A percentile compares a stretch with the other conserved stretches of the same genome.
Conservation (phyloP, 2,888 invertebrate genomes). For the Quadriops clusia region DNA sequence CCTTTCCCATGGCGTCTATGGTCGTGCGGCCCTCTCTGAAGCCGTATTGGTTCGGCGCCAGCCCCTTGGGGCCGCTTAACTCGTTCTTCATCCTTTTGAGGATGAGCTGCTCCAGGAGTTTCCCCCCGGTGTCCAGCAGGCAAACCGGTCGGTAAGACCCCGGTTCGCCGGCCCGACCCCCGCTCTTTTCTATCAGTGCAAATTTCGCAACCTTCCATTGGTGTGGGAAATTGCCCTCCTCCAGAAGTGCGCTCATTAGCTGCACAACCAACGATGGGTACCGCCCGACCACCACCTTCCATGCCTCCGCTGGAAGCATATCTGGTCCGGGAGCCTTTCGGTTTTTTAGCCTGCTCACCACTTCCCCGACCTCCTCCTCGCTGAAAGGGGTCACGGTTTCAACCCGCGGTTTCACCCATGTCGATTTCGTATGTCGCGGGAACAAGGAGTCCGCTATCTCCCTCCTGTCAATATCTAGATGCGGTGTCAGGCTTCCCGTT, state of each 20-base stretch:
- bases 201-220: slow-evolving; percentile 5
- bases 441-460: slow-evolving; percentile 1
- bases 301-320: slow-evolving; percentile 5
- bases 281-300: neutral
- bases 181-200: neutral
- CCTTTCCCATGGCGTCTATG: too few species aligned
- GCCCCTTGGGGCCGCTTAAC: slow-evolving; percentile 4
- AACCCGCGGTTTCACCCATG: neutral
- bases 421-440: neutral
- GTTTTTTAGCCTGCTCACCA: slow-evolving; percentile 1
- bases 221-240: slow-evolving; percentile 6
- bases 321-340: slow-evolving; percentile 8
- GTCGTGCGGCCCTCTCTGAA: neutral
- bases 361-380: slow-evolving; percentile 1
- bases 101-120: too few species aligned
- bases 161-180: neutral
- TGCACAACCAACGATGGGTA: slow-evolving; percentile 1
- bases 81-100: slow-evolving; percentile 5
- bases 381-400: neutral
- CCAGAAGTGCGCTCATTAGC: slow-evolving; percentile 4
- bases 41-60: slow-evolving; percentile 9
- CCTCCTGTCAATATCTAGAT: neutral
- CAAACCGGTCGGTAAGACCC: slow-evolving; percentile 1
- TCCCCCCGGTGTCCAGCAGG: too few species aligned
- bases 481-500: neutral